Percentiles rank a stretch among this genome's conserved stretches.
These are phyloP conservation scores for Drosophila yooni DNA, from an alignment of 2,888 invertebrate species.

Conservation along the genomic window DNA sequence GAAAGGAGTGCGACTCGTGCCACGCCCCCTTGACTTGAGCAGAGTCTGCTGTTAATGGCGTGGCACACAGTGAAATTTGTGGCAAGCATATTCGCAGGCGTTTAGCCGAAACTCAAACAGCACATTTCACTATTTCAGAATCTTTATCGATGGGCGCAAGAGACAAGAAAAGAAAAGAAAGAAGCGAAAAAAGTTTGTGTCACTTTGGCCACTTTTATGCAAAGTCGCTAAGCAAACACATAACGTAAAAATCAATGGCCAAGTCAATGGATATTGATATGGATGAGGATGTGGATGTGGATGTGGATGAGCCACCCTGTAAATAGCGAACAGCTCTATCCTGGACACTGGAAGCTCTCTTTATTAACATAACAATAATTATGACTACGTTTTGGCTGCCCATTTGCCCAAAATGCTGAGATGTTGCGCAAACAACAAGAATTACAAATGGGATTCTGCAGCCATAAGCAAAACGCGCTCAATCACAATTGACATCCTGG, in stretches of 20 bases:
- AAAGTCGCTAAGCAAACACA: constrained; percentile 70
- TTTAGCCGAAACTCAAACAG: constrained; percentile 54
- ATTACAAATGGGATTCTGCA: constrained; percentile 64
- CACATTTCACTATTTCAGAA: constrained; percentile 8
- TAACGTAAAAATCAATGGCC: constrained; percentile 69
- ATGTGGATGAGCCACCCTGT: constrained; percentile 46
- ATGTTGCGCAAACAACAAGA: constrained; percentile 61
- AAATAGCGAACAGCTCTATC: constrained; percentile 19
- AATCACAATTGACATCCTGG: constrained; percentile 75
- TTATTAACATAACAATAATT: constrained; percentile 80
- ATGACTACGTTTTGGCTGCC: constrained; percentile 64
- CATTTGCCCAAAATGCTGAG: constrained; percentile 60
- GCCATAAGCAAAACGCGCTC: constrained; percentile 71
- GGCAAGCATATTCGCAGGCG: constrained; percentile 60
- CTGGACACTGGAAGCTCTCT: constrained; percentile 15
- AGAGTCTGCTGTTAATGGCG: constrained; percentile 64
- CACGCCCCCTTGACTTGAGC: constrained; percentile 56
- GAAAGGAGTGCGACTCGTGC: constrained; percentile 63
- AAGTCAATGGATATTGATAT: constrained; percentile 9
- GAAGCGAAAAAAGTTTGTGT: constrained; percentile 24
- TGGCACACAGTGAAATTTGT: constrained; percentile 34
- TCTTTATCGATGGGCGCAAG: constrained; percentile 32
- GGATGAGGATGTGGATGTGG: neutral
- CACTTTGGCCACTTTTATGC: constrained; percentile 70
- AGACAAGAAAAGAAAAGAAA: neutral